These are phyloP conservation scores for Cydia strobilella DNA, from an alignment of 1,140 invertebrate genomes.

Conservation along the genomic window DNA sequence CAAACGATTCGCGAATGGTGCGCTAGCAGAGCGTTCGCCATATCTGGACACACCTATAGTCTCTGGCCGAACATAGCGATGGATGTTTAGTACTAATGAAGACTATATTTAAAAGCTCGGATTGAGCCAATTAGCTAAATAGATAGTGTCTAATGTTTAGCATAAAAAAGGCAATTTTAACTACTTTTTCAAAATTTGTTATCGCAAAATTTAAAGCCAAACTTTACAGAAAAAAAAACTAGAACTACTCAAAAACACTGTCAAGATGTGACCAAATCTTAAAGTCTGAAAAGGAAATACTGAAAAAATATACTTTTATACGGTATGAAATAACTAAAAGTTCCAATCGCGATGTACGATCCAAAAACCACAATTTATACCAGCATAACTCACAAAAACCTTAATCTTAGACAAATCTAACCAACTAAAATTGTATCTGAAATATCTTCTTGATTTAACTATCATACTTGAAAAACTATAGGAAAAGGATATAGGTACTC, in stretches of 20 bases:
- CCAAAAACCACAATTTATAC: not conserved
- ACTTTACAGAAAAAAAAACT: not conserved
- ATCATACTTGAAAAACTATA: slow-evolving; percentile 2
- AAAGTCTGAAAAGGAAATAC: not conserved
- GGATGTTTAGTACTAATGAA: not conserved
- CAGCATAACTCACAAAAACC: not conserved
- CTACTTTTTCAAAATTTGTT: not conserved
- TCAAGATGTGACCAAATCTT: not conserved
- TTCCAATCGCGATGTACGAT: slow-evolving; percentile 1
- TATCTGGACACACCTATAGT: not conserved
- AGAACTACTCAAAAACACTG: slow-evolving; percentile 5
- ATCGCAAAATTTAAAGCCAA: not conserved
- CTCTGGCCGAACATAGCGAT: slow-evolving; percentile 19
- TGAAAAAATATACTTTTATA: not conserved
- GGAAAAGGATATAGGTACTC: not conserved
- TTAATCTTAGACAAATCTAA: not conserved
- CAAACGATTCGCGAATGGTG: too few species aligned
- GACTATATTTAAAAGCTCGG: not conserved
- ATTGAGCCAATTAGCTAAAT: not conserved
- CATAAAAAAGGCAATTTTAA: not conserved
- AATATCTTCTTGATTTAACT: slow-evolving; percentile 15
- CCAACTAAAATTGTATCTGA: not conserved
- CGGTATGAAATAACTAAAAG: not conserved
- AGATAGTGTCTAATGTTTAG: not conserved
- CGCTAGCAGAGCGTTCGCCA: not conserved